Percentiles rank a stretch among this genome's conserved stretches.
Conservation (phyloP, 2,797 vertebrate species). For the Telmatherina bonti region DNA sequence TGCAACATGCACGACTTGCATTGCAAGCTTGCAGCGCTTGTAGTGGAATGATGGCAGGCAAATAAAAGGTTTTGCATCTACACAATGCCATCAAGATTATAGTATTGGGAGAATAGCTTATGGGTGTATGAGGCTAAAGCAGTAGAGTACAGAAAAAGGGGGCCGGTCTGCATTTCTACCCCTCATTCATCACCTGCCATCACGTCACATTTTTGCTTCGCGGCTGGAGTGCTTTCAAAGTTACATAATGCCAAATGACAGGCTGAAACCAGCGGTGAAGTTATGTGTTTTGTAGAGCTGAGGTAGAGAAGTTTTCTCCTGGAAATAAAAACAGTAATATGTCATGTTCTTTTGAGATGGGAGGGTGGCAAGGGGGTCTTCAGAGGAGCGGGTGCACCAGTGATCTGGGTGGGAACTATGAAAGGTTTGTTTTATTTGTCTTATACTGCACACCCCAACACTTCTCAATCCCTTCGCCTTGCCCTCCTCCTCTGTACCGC, state of each 20-base stretch:
- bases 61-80: slow-evolving; percentile 1
- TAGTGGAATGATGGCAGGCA: slow-evolving; percentile 11
- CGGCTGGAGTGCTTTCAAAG: slow-evolving; percentile 63
- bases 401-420: slow-evolving; percentile 34
- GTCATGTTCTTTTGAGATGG: slow-evolving; percentile 61
- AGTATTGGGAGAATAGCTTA: slow-evolving; percentile 36
- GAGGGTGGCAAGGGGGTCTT: slow-evolving; percentile 33
- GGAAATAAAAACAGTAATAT: slow-evolving; percentile 30
- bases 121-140: slow-evolving; percentile 21
- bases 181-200: slow-evolving; percentile 59
- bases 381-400: not conserved
- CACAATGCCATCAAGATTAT: slow-evolving; percentile 28
- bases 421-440: slow-evolving; percentile 48
- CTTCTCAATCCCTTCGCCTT: slow-evolving; percentile 39
- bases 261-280: slow-evolving; percentile 61
- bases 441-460: slow-evolving; percentile 43
- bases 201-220: slow-evolving; percentile 61
- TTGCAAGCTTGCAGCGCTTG: slow-evolving; percentile 17
- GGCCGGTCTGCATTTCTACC: slow-evolving; percentile 24
- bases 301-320: slow-evolving; percentile 48
- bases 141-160: slow-evolving; percentile 11
- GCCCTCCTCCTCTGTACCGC: slow-evolving; percentile 21
- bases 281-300: slow-evolving; percentile 56
- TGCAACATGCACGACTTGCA: slow-evolving; percentile 10
- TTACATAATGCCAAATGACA: slow-evolving; percentile 76